phyloP scores from a whole-genome alignment of 2,888 invertebrate species.

The Sericinus montela region DNA sequence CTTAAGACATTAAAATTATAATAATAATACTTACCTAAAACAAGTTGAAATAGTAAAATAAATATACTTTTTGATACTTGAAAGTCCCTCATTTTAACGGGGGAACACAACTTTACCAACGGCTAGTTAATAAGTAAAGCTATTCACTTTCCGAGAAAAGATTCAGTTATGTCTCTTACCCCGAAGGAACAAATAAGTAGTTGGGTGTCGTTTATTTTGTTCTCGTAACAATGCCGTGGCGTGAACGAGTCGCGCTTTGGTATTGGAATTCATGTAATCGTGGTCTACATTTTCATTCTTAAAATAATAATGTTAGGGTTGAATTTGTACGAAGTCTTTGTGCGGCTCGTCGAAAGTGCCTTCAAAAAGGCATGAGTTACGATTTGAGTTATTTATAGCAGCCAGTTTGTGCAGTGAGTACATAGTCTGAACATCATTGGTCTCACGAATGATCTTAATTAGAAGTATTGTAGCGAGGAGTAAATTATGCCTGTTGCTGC shows the following conservation, averaged over 20 bases:
- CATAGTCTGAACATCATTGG: slow-evolving; percentile 60
- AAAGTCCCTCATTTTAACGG: slow-evolving; percentile 20
- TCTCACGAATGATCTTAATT: slow-evolving; percentile 75
- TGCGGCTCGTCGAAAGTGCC: slow-evolving; percentile 42
- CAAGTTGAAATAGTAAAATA: slow-evolving; percentile 36
- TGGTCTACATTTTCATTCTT: slow-evolving; percentile 37
- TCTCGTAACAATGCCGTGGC: slow-evolving; percentile 52
- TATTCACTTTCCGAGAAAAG: slow-evolving; percentile 23
- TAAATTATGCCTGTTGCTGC: slow-evolving; percentile 60
- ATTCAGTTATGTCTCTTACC: slow-evolving; percentile 42
- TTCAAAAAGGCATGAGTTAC: slow-evolving; percentile 64
- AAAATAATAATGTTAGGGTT: slow-evolving; percentile 33
- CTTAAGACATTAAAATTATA: slow-evolving; percentile 26
- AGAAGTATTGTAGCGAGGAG: slow-evolving; percentile 69
- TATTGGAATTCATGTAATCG: slow-evolving; percentile 35
- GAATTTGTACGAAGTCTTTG: slow-evolving; percentile 28
- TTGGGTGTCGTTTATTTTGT: slow-evolving; percentile 57
- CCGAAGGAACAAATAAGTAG: slow-evolving; percentile 53
- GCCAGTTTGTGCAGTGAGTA: slow-evolving; percentile 64
- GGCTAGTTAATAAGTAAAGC: slow-evolving; percentile 25
- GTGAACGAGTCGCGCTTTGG: slow-evolving; percentile 45
- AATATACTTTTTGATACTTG: slow-evolving; percentile 25
- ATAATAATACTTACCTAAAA: slow-evolving; percentile 31
- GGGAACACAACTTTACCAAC: slow-evolving; percentile 21
- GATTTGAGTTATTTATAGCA: slow-evolving; percentile 72